Base-by-base conservation (phyloP, 2,113 vertebrate genomes). In the Sminthopsis crassicaudata region DNA sequence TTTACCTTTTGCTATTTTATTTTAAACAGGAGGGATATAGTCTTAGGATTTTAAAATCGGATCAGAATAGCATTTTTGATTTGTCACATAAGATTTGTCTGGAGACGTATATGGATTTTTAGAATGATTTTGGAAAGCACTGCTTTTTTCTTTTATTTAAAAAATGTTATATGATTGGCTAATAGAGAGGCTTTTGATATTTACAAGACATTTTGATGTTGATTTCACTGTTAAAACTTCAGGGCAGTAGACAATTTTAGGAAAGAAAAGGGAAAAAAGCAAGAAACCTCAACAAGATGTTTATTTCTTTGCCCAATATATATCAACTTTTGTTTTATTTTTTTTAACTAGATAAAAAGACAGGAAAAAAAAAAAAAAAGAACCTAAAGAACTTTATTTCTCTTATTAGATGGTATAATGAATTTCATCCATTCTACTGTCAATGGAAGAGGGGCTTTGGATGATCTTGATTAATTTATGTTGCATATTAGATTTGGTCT, bases 61-160 rank as follows among this genome's bases (percentile, higher is more conserved):
- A 88, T 1, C 53, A 76, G 0, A 8, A 0, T 22, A 30, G 46
- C 8, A 0, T 10, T n/a, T 0, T 9, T 8, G 50, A 16, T 9
- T 42, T n/a, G 30, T 53, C 53, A n/a, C 42, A 2, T 48, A 2
- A 23, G 53, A 46, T 46, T 46, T 8, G 2, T 53, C 51, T 22
- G 46, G 0, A 0, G 4, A 10, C 8, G 12, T 26, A 57, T 36
- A 8, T 24, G 52, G 9, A 26, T 16, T 9, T 22, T 54, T 46
- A 19, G 0, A 54, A 0, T 1, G 57, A 57, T 9, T 19, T 42
- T 24, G 42, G 26, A 55, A 51, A 48, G 25, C 46, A 3, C 2
- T 26, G 51, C 7, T 8, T 93, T 23, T 12, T 51, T 51, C 50
- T 51, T 51, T 10, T 51, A 51, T 51, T 51, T 51, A 51, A 51